Evolutionary conservation across 1,140 invertebrate species (phyloP).

Genomic region (Idris sp.): DNA sequence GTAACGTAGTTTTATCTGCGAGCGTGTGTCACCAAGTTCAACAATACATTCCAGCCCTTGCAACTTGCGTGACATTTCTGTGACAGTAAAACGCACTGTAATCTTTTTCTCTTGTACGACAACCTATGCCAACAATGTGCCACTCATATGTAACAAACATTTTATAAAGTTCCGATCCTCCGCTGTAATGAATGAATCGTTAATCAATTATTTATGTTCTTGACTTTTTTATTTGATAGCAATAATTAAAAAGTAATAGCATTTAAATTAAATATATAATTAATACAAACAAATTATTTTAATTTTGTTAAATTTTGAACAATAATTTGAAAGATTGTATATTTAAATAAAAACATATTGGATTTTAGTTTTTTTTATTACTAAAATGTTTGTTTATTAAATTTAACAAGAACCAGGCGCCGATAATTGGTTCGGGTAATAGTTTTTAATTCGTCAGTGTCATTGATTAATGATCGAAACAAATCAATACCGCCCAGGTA

Average conservation of each 20-base stretch:
- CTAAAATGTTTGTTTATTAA: too few species aligned
- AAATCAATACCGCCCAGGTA: conserved; percentile 20
- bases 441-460: conserved; percentile 36
- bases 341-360: too few species aligned
- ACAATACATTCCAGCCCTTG: conserved; percentile 49
- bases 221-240: conserved; percentile 12
- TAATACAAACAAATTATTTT: too few species aligned
- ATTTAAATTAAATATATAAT: too few species aligned
- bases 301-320: too few species aligned
- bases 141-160: conserved; percentile 44
- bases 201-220: too few species aligned
- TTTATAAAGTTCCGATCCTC: conserved; percentile 40
- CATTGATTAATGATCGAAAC: conserved; percentile 46
- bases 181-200: too few species aligned
- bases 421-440: conserved; percentile 27
- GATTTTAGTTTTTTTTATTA: conserved; percentile 10
- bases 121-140: conserved; percentile 45
- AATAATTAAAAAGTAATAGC: conserved; percentile 1
- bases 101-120: conserved; percentile 46
- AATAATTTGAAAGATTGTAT: too few species aligned
- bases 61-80: conserved; percentile 52
- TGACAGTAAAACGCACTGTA: conserved; percentile 55
- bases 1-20: conserved; percentile 56
- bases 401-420: too few species aligned
- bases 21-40: conserved; percentile 47